Percentiles rank a stretch among this genome's conserved stretches.
phyloP scores from a whole-genome alignment of 2,113 vertebrate genomes.

The Catagonus wagneri region DNA sequence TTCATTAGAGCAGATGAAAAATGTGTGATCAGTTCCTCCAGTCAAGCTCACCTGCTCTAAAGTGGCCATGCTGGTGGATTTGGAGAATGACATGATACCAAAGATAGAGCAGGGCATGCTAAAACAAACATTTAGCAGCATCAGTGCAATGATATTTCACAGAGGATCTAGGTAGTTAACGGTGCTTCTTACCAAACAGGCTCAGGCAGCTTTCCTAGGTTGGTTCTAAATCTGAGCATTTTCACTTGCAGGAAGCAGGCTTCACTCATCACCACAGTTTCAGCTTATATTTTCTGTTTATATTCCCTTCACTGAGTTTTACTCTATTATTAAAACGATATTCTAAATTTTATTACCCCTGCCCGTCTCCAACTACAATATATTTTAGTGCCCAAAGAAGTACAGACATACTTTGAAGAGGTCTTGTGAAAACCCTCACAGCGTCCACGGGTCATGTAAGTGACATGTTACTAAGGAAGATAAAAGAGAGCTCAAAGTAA shows the following conservation, averaged over 20 bases:
- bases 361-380: constrained; percentile 63
- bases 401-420: constrained; percentile 33
- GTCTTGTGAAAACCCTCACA: constrained; percentile 8
- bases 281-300: constrained; percentile 53
- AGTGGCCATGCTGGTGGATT: background rate
- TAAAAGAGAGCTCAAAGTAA: constrained; percentile 73
- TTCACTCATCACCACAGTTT: background rate
- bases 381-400: constrained; percentile 47
- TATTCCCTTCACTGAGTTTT: constrained; percentile 55
- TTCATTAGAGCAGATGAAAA: constrained; percentile 54
- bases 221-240: constrained; percentile 37
- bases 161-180: background rate
- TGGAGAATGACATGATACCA: background rate
- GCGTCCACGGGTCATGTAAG: constrained; percentile 26
- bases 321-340: constrained; percentile 73
- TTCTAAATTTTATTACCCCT: constrained; percentile 56
- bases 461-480: constrained; percentile 74
- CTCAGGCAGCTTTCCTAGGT: constrained; percentile 55
- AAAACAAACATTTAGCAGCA: background rate
- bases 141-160: background rate
- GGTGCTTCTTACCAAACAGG: constrained; percentile 21
- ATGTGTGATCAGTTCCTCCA: background rate
- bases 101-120: background rate
- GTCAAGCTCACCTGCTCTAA: background rate
- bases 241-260: constrained; percentile 29